Base-by-base conservation (phyloP, 2,797 vertebrate species). In the Gymnodraco acuticeps region DNA sequence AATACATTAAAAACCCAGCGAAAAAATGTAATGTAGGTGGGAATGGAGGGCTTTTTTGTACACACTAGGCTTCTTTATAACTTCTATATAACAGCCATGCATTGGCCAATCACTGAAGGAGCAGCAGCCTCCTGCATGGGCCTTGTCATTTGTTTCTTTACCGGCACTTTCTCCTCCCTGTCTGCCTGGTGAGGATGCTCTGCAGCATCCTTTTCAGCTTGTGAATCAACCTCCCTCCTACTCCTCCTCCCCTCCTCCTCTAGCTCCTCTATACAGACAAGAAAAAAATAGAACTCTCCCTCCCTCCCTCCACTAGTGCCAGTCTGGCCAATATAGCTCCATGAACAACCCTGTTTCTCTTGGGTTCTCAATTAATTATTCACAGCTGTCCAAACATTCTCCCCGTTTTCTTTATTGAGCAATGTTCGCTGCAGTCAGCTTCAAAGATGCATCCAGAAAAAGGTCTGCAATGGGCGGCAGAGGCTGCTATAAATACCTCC, bases 401-500 rank as follows among this genome's bases (percentile, higher is more conserved):
- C 63, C 73, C 75, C 14, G 15, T 66, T 85, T 88, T 38, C 76
- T 82, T 76, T 80, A n/a, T 46, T 43, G 55, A 82, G 68, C 46
- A 81, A 90, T 77, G 85, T 83, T 80, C 56, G 51, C 88, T 90
- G 89, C 88, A 94, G 90, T 91, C 92, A 87, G 85, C 83, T 86
- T 78, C 83, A 75, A 82, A 87, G 7, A 86, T 82, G 69, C 81
- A 87, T 86, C 73, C 69, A 81, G 61, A 74, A 81, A 83, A 77
- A 67, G 68, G 84, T 81, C 83, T 90, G 89, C 89, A 84, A 88
- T 85, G 84, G 88, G 82, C 64, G 66, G 59, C 79, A 77, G 80
- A 69, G 73, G 81, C 63, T 84, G 80, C 94, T 94, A 94, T 94
- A 95, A 95, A 95, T 95, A 94, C 87, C 42, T 65, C 83, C 31